Evolutionary conservation across 2,888 invertebrate genomes (phyloP).

Genomic region (Piscicola geometra): DNA sequence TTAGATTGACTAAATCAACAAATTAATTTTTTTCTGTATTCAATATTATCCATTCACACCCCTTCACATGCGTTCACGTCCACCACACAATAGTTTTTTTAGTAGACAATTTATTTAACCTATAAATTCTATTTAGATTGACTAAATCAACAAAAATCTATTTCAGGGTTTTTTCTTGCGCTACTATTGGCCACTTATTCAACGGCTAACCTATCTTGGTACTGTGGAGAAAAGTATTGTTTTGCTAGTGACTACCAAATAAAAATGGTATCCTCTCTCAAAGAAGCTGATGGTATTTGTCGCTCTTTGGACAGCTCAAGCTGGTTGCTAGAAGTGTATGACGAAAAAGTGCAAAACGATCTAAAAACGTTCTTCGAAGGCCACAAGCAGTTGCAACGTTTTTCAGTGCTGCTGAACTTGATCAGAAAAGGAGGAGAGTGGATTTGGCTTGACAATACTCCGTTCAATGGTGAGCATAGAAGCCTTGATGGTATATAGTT

Average conservation of each 20-base stretch:
- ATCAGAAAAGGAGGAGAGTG: background rate
- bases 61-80: no score
- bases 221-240: background rate
- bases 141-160: no score
- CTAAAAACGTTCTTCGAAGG: background rate
- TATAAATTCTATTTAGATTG: no score
- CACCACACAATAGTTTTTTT: no score
- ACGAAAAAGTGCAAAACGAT: background rate
- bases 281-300: background rate
- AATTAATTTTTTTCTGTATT: no score
- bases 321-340: constrained; percentile 7
- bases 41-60: no score
- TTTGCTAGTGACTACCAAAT: background rate
- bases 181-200: no score
- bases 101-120: no score
- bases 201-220: background rate
- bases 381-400: background rate
- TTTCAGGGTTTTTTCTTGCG: no score
- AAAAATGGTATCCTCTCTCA: background rate
- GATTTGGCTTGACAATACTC: background rate
- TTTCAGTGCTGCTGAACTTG: background rate
- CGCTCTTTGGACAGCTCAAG: background rate
- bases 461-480: background rate
- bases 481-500: no score
- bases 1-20: no score